phyloP scores from a whole-genome alignment of 2,113 vertebrate genomes.

The Cololabis saira region DNA sequence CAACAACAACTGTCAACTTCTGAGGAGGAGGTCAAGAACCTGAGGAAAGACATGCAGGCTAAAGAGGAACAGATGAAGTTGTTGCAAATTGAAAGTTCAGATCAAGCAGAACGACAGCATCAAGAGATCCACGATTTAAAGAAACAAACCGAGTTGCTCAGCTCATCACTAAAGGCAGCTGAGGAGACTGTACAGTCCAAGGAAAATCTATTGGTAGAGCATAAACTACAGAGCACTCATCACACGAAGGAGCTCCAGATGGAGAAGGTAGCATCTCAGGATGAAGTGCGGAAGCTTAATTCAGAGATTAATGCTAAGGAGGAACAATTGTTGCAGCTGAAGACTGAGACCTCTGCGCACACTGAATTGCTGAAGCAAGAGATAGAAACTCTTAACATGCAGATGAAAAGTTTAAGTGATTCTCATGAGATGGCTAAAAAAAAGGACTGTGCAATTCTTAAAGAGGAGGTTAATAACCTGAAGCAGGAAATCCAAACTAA shows the following conservation, averaged over 20 bases:
- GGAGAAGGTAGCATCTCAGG: slow-evolving; percentile 36
- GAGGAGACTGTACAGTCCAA: slow-evolving; percentile 68
- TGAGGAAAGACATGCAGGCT: slow-evolving; percentile 76
- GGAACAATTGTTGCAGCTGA: slow-evolving; percentile 25
- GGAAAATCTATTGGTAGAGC: slow-evolving; percentile 34
- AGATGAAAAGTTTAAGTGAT: slow-evolving; percentile 58
- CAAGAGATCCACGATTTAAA: slow-evolving; percentile 76
- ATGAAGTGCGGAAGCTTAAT: slow-evolving; percentile 47
- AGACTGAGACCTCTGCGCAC: slow-evolving; percentile 22
- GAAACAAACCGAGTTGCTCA: slow-evolving; percentile 71
- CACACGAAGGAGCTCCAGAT: slow-evolving; percentile 15
- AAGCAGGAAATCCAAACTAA: slow-evolving; percentile 35
- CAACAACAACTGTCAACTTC: slow-evolving; percentile 8
- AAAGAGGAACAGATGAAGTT: slow-evolving; percentile 61
- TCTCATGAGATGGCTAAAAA: slow-evolving; percentile 8
- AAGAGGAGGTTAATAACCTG: not conserved
- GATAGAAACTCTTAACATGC: slow-evolving; percentile 34
- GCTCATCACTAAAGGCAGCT: slow-evolving; percentile 60
- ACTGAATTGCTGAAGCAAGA: slow-evolving; percentile 27
- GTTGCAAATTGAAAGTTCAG: slow-evolving; percentile 11
- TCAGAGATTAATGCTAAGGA: slow-evolving; percentile 44
- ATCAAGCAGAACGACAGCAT: not conserved
- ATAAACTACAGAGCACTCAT: slow-evolving; percentile 23
- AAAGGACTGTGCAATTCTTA: not conserved
- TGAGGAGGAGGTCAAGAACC: slow-evolving; percentile 38